Base-by-base conservation (phyloP, 2,797 vertebrate genomes). In the Acanthurus leucopareius region DNA sequence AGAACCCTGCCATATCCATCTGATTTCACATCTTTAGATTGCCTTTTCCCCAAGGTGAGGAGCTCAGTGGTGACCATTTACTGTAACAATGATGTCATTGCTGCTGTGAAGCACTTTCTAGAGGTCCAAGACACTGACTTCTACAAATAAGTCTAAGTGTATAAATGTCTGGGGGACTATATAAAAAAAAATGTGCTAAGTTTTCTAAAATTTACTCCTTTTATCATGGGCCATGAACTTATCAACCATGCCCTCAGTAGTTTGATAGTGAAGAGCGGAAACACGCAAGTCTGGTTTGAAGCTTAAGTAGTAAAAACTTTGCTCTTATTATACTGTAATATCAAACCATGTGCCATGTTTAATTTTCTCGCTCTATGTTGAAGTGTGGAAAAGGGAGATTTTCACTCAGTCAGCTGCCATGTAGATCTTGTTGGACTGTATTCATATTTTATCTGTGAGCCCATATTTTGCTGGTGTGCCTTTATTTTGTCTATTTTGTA, bases 401-500 rank as follows among this genome's bases (percentile, higher is more conserved):
- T 59, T 52, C 28, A 22, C 61, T 69, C 19, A 71, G 42, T 47
- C 16, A 25, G 32, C 25, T 58, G 64, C 68, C 70, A 80, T 82
- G 71, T 82, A 62, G 58, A 79, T 88, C 71, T 57, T 66, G 52
- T 75, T 63, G 57, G 45, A 68, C 57, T 62, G 10, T 76, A 51
- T 72, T 68, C 44, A 65, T 58, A 74, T 87, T 82, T 79, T 35
- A 54, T 82, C 51, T 70, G 62, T 69, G 42, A 65, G 22, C 51
- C 44, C 58, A 87, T 42, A 77, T 86, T 66, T 86, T 87, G 81
- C 76, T 85, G 52, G 42, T 79, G 87, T 91, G 88, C 87, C 89
- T 91, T 90, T 81, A 73, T 77, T 77, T 79, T 57, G 22, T 74
- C 59, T 71, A 17, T 57, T 57, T 70, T 74, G 57, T 66, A 66